phyloP scores from a whole-genome alignment of 2,113 vertebrate species.

The Leuciscus idus region DNA sequence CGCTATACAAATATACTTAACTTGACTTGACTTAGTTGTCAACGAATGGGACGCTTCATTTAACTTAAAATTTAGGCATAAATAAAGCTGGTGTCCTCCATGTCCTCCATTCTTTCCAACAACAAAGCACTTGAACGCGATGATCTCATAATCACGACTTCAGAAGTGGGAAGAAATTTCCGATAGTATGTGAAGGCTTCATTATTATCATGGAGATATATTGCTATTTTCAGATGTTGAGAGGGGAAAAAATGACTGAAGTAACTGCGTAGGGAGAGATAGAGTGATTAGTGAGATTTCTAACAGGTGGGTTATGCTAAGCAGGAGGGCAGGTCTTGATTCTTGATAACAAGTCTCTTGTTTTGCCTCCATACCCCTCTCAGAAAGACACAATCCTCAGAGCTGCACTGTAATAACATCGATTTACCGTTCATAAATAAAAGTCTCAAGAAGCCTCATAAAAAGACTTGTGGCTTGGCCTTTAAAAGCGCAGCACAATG shows the following conservation, averaged over 20 bases:
- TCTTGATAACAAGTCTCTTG: slow-evolving; percentile 62
- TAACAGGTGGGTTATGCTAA: slow-evolving; percentile 46
- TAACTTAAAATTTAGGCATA: too few relatives aligned
- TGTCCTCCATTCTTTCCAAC: too few relatives aligned
- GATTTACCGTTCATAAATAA: slow-evolving; percentile 60
- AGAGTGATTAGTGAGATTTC: slow-evolving; percentile 43
- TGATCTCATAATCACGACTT: too few relatives aligned
- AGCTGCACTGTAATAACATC: slow-evolving; percentile 60
- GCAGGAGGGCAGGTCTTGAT: slow-evolving; percentile 61
- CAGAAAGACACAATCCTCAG: slow-evolving; percentile 54
- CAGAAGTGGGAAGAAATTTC: too few relatives aligned
- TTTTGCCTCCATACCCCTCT: slow-evolving; percentile 61
- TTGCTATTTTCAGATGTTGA: not conserved
- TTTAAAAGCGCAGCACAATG: slow-evolving; percentile 62
- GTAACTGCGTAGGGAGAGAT: slow-evolving; percentile 57
- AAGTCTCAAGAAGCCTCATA: slow-evolving; percentile 54
- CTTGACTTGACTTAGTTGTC: too few relatives aligned
- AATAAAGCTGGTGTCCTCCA: too few relatives aligned
- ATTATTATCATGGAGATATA: not conserved
- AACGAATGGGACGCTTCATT: too few relatives aligned
- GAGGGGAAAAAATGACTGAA: slow-evolving; percentile 50
- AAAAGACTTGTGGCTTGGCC: slow-evolving; percentile 55
- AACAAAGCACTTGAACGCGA: too few relatives aligned
- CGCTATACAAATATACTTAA: too few relatives aligned
- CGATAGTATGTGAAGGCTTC: too few relatives aligned